These are phyloP conservation scores for Villa cingulata DNA, from an alignment of 2,888 invertebrate species.

Conservation along the genomic window DNA sequence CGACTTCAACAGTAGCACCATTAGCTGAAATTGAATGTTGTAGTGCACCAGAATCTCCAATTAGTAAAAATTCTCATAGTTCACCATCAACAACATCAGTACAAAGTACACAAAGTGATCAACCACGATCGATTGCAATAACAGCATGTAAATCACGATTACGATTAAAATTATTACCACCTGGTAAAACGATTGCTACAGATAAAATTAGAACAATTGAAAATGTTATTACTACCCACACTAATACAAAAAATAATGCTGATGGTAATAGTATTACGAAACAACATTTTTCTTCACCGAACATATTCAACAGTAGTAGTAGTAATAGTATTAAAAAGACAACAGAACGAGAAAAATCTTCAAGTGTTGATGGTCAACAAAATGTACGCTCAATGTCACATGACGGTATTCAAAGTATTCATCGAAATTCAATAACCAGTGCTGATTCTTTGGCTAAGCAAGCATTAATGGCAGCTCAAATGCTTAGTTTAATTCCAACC, in stretches of 20 bases:
- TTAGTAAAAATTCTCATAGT: slow-evolving; percentile 25
- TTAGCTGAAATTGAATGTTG: slow-evolving; percentile 24
- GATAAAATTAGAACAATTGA: neutral
- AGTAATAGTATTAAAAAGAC: neutral
- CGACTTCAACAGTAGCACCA: slow-evolving; percentile 8
- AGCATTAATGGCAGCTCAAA: slow-evolving; percentile 64
- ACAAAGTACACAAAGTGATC: slow-evolving; percentile 25
- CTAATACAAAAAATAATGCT: slow-evolving; percentile 7
- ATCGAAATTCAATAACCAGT: slow-evolving; percentile 25
- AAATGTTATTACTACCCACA: too few relatives aligned
- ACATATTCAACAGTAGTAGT: slow-evolving; percentile 24
- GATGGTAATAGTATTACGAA: slow-evolving; percentile 22
- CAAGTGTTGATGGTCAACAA: slow-evolving; percentile 3
- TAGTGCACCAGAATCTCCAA: slow-evolving; percentile 33
- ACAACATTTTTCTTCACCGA: slow-evolving; percentile 35
- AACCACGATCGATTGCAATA: slow-evolving; percentile 29
- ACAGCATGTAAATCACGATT: slow-evolving; percentile 34
- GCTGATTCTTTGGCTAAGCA: slow-evolving; percentile 60
- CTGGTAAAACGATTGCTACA: slow-evolving; percentile 19
- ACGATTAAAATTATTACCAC: slow-evolving; percentile 32
- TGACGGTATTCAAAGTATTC: slow-evolving; percentile 25
- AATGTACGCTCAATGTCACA: slow-evolving; percentile 27
- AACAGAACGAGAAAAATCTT: neutral
- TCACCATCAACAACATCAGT: slow-evolving; percentile 28
- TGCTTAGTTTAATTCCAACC: slow-evolving; percentile 67